A percentile compares a stretch with the other conserved stretches of the same genome.
These are phyloP conservation scores for Cheirogaleus major DNA, from an alignment of 2,797 vertebrate species.

Conservation along the genomic window DNA sequence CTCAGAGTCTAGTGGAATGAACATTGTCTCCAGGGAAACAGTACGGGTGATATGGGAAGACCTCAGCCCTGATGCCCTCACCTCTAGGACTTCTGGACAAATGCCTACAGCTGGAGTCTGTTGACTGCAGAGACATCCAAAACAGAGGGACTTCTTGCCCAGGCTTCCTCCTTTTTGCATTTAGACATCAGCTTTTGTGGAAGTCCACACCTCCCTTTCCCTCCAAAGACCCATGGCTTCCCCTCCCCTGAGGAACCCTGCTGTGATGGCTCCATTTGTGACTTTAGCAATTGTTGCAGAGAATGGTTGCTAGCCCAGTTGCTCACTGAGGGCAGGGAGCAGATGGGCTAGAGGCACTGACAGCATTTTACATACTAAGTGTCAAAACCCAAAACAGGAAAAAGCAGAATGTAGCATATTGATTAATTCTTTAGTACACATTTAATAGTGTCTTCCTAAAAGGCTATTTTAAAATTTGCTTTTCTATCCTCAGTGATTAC, in stretches of 20 bases:
- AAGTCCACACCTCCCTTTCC: neutral
- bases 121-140: neutral
- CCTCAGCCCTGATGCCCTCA: neutral
- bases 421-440: neutral
- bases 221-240: neutral
- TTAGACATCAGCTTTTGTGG: neutral
- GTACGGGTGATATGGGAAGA: neutral
- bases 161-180: neutral
- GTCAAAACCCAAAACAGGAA: neutral
- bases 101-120: neutral
- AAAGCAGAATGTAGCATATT: neutral
- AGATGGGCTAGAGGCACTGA: neutral
- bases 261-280: neutral
- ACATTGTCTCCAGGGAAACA: neutral
- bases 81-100: neutral
- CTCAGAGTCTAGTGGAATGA: neutral
- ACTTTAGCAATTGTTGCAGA: neutral
- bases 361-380: neutral
- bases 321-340: neutral
- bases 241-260: neutral
- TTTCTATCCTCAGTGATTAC: neutral
- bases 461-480: neutral
- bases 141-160: neutral
- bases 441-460: neutral
- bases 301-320: neutral